A percentile compares a stretch with the other conserved stretches of the same genome.
These are phyloP conservation scores for Centroberyx gerrardi DNA, from an alignment of 2,797 vertebrate genomes.

Conservation along the genomic window DNA sequence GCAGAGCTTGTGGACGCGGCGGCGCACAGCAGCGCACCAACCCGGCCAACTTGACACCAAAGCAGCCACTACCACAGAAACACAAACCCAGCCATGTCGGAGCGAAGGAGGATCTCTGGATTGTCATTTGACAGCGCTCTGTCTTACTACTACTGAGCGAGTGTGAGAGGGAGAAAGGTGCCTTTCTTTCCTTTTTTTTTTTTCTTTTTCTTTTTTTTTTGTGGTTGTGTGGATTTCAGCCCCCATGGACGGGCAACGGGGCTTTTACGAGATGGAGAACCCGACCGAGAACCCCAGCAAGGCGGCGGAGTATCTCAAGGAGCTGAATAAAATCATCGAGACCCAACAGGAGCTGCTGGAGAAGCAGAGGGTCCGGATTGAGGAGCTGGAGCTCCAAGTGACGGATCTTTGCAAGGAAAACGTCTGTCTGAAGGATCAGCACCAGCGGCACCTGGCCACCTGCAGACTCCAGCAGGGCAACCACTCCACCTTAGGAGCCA, in stretches of 20 bases:
- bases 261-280: conserved; percentile 88
- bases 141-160: conserved; percentile 47
- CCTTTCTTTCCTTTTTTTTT: background rate
- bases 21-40: conserved; percentile 66
- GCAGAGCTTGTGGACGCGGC: conserved; percentile 73
- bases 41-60: conserved; percentile 67
- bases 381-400: conserved; percentile 95
- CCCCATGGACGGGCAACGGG: conserved; percentile 80
- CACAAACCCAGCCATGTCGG: conserved; percentile 73
- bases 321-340: conserved; percentile 96
- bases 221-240: conserved; percentile 49
- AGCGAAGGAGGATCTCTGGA: conserved; percentile 67
- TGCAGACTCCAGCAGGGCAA: conserved; percentile 88
- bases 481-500: conserved; percentile 82
- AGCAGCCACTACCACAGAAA: conserved; percentile 50
- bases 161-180: conserved; percentile 3
- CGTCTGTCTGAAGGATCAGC: conserved; percentile 91
- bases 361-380: conserved; percentile 92
- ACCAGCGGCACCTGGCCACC: conserved; percentile 93
- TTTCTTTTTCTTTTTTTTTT: background rate
- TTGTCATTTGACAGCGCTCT: conserved; percentile 67
- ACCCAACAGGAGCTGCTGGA: conserved; percentile 96
- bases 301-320: conserved; percentile 93
- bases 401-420: conserved; percentile 92
- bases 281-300: conserved; percentile 92